Conservation (phyloP, 64 coral and sea anemone genomes). For the Stichodactyla mertensii region DNA sequence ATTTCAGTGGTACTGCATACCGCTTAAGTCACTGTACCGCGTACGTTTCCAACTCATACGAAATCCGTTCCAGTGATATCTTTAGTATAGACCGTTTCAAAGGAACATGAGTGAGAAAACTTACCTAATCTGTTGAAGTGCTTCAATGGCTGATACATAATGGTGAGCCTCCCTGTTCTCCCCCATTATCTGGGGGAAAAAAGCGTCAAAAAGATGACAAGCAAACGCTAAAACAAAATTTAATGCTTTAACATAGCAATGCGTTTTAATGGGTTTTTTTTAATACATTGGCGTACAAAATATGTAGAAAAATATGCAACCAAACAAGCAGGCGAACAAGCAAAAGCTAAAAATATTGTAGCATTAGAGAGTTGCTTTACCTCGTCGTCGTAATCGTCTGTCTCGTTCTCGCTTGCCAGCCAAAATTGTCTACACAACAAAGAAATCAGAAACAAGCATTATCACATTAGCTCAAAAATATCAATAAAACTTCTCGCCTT, state of each 20-base stretch:
- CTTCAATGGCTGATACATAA: conserved; percentile 83
- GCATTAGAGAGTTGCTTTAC: conserved; percentile 4
- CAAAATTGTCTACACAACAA: conserved; percentile 67
- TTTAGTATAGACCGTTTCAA: too few relatives aligned
- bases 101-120: background rate
- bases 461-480: background rate
- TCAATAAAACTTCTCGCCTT: background rate
- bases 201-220: background rate
- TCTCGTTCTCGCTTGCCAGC: conserved; percentile 53
- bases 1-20: too few relatives aligned
- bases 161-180: conserved; percentile 72
- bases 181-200: conserved; percentile 6
- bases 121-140: conserved; percentile 94
- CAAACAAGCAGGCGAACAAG: background rate
- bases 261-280: too few relatives aligned
- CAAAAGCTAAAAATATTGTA: background rate
- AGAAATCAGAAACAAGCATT: background rate
- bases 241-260: too few relatives aligned
- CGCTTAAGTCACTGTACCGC: too few relatives aligned
- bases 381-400: conserved; percentile 54
- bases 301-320: conserved; percentile 31
- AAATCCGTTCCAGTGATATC: too few relatives aligned
- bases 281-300: too few relatives aligned
- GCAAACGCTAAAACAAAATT: too few relatives aligned
- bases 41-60: too few relatives aligned